These are phyloP conservation scores for Leptinotarsa juncta DNA, from an alignment of 2,888 invertebrate genomes.

Conservation along the genomic window DNA sequence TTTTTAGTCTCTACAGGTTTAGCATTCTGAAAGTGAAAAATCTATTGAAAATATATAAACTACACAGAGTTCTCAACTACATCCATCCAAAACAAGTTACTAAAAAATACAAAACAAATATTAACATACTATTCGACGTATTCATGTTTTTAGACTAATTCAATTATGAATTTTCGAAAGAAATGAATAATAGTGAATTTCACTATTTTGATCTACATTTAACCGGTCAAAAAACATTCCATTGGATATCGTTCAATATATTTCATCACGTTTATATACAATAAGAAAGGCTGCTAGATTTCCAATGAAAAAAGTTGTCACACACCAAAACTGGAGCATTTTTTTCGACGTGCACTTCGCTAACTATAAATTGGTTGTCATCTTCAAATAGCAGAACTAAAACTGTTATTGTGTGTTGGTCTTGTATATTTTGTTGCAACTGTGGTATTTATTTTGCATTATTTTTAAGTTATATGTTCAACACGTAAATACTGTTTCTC, in stretches of 20 bases:
- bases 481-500: too few species aligned
- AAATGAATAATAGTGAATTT: not conserved
- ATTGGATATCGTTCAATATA: conserved; percentile 1
- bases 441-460: too few species aligned
- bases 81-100: not conserved
- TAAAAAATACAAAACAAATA: not conserved
- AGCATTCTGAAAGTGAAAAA: conserved; percentile 27
- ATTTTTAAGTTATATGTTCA: too few species aligned
- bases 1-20: conserved; percentile 21
- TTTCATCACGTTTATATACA: not conserved
- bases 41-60: not conserved
- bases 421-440: too few species aligned
- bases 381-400: too few species aligned
- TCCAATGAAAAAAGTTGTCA: too few species aligned
- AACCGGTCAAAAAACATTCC: not conserved
- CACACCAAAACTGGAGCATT: too few species aligned
- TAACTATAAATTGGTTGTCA: too few species aligned
- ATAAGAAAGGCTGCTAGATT: not conserved
- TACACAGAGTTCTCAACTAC: not conserved
- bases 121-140: not conserved
- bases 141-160: not conserved
- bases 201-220: not conserved
- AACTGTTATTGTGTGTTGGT: too few species aligned
- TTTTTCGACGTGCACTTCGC: too few species aligned
- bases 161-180: not conserved